These are phyloP conservation scores for Microctonus hyperodae DNA, from an alignment of 2,888 invertebrate species.

Conservation along the genomic window DNA sequence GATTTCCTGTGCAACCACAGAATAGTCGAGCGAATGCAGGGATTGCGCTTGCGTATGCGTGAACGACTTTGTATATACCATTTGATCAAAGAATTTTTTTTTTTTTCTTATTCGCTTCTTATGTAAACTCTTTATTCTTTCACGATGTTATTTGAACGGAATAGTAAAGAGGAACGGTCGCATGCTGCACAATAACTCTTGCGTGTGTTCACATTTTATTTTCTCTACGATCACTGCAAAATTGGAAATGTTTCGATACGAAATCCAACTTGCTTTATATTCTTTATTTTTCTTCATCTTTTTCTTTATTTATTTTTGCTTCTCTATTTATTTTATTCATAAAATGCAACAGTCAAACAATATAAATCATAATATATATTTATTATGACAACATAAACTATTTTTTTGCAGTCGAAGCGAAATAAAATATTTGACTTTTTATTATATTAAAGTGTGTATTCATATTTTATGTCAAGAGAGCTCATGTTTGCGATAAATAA, in stretches of 20 bases:
- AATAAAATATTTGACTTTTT: background rate
- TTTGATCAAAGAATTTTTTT: slow-evolving; percentile 5
- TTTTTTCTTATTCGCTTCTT: background rate
- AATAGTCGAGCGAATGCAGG: too few relatives aligned
- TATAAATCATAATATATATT: background rate
- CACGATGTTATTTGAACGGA: slow-evolving; percentile 4
- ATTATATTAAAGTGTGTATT: too few relatives aligned
- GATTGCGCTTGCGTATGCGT: too few relatives aligned
- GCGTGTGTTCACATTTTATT: slow-evolving; percentile 26
- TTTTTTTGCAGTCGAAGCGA: background rate
- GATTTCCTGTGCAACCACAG: too few relatives aligned
- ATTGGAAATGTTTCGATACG: slow-evolving; percentile 19
- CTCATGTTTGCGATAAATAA: too few relatives aligned
- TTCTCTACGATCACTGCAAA: slow-evolving; percentile 25
- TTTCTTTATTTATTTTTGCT: background rate
- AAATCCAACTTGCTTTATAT: background rate
- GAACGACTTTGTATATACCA: too few relatives aligned
- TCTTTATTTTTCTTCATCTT: background rate
- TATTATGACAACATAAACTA: background rate
- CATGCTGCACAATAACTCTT: slow-evolving; percentile 11
- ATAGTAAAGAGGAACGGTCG: slow-evolving; percentile 14
- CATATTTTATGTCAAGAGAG: too few relatives aligned
- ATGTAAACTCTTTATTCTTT: slow-evolving; percentile 8
- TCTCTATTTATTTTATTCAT: background rate
- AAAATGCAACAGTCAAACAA: background rate